Evolutionary conservation across 2,797 vertebrate genomes (phyloP).

Genomic region (Crocidura indochinensis): DNA sequence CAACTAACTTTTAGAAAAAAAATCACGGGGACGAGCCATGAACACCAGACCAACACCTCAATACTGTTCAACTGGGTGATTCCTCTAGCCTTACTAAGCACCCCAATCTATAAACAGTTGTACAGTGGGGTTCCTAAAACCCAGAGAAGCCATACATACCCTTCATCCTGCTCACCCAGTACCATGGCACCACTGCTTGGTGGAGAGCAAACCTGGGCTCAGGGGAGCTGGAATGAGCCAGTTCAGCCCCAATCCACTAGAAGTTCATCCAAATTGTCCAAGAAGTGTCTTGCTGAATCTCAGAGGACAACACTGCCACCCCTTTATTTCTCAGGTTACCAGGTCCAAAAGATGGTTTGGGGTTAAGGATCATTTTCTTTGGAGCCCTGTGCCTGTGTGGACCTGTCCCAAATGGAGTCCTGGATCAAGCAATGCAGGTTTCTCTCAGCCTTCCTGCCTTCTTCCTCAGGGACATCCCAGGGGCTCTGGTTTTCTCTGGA

Average conservation of each 20-base stretch:
- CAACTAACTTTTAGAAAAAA: not conserved
- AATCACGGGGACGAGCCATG: not conserved
- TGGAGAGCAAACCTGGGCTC: not conserved
- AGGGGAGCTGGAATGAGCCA: not conserved
- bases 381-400: too few relatives aligned
- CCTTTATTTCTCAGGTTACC: too few relatives aligned
- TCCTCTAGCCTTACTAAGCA: too few relatives aligned
- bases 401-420: not conserved
- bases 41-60: slow-evolving; percentile 8
- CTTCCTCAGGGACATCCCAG: not conserved
- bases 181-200: not conserved
- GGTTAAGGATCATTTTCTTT: too few relatives aligned
- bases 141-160: not conserved
- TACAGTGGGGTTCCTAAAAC: not conserved
- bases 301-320: not conserved
- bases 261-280: not conserved
- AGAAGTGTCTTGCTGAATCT: too few relatives aligned
- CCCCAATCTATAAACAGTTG: not conserved
- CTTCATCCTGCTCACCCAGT: not conserved
- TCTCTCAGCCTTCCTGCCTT: not conserved
- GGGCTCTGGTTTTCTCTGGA: not conserved
- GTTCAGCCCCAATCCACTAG: not conserved
- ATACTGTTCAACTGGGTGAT: not conserved
- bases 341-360: not conserved
- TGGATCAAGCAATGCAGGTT: not conserved